Conservation (phyloP, 2,113 vertebrate species). For the Gymnogyps californianus region DNA sequence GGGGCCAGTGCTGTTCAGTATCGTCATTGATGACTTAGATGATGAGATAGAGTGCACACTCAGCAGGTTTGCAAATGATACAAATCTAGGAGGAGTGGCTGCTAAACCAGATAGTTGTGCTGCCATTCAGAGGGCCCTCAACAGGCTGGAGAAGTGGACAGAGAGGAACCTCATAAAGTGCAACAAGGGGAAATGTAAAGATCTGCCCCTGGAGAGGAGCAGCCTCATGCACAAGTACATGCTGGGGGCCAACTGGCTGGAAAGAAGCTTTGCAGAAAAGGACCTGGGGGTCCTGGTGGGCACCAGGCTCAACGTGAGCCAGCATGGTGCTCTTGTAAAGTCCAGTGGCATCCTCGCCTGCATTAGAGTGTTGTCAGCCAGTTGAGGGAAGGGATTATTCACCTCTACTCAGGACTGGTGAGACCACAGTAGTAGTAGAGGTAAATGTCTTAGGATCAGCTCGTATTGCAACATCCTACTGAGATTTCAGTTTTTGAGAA, state of each 20-base stretch:
- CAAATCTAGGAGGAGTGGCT: background rate
- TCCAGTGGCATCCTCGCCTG: background rate
- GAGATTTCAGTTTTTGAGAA: background rate
- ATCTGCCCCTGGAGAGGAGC: background rate
- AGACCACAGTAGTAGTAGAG: background rate
- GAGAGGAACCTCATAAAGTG: background rate
- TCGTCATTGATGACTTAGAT: background rate
- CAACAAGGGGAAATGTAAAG: background rate
- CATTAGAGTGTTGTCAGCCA: too few relatives aligned
- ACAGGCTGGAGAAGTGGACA: background rate
- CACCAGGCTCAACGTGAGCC: background rate
- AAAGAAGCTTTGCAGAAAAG: background rate
- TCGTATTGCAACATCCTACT: background rate
- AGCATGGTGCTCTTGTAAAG: background rate
- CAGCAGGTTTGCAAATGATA: background rate
- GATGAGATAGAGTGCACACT: background rate
- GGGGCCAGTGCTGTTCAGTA: background rate
- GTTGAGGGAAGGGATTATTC: background rate
- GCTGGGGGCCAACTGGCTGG: background rate
- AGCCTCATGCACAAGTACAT: background rate
- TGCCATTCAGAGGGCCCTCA: background rate
- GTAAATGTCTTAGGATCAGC: background rate
- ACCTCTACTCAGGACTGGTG: background rate
- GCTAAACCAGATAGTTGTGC: background rate
- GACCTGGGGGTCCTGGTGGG: background rate